Evolutionary conservation across 2,113 vertebrate genomes (phyloP), one percentile per base, ranked within the genome.

Genomic region (Myotis yumanensis): DNA sequence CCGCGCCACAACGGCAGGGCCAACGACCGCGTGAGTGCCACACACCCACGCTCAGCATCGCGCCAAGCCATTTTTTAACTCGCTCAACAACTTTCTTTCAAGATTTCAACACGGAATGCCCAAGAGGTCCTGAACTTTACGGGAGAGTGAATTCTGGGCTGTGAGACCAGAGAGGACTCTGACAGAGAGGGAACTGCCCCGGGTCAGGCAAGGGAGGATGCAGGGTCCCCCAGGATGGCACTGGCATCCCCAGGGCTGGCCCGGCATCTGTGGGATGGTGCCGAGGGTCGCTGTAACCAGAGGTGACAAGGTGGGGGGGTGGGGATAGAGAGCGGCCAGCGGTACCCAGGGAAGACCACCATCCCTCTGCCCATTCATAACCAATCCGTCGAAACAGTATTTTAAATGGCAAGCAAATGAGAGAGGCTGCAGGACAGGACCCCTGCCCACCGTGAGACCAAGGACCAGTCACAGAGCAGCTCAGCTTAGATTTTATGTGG

Each of bases 201-300:
- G 2, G n/a, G 35, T 25, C 5, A 7, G 76, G 62, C n/a, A 35
- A 23, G 62, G 1, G 17, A 25, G 71, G 54, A 76, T 0, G 4
- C 11, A 7, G 15, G 11, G 11, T 59, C 32, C 8, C 5, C 16
- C 14, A 17, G 32, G 9, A 15, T 20, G 51, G 17, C 2, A 1
- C 11, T 0, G 40, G 54, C 11, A 20, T 35, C 23, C 12, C n/a
- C 30, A 11, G 15, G 40, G 30, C 51, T 11, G 5, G 4, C 9
- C 1, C 0, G 0, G 46, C 32, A 28, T 17, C 46, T 82, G 32
- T 0, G 1, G 57, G 62, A 18, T 2, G 57, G 10, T 11, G 46
- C 32, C 2, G 28, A 80, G 48, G 1, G 2, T 5, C 7, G 23
- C 37, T 18, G 54, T 9, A 3, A n/a, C 46, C 62, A 37, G 43